phyloP scores from a whole-genome alignment of 2,113 vertebrate species.

The Mola mola region DNA sequence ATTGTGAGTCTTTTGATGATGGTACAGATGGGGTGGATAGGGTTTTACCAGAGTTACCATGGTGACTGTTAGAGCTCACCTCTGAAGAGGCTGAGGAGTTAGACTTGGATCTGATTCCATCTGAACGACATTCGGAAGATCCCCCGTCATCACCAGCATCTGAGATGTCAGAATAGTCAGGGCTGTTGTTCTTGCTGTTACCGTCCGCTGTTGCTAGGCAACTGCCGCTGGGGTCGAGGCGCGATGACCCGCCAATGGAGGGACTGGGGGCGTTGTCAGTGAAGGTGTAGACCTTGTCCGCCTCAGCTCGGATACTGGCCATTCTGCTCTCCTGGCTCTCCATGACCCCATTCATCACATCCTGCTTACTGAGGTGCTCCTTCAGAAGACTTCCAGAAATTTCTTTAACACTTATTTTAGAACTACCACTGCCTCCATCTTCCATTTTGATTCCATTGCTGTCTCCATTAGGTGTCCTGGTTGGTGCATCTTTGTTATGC shows the following conservation, averaged over 20 bases:
- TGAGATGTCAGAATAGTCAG: slow-evolving; percentile 97
- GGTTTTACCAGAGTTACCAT: slow-evolving; percentile 83
- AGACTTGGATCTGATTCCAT: slow-evolving; percentile 88
- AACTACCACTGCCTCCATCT: slow-evolving; percentile 69
- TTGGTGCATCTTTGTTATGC: slow-evolving; percentile 85
- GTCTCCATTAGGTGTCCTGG: slow-evolving; percentile 86
- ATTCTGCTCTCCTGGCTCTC: slow-evolving; percentile 97
- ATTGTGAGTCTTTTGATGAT: slow-evolving; percentile 88
- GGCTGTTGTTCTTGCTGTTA: slow-evolving; percentile 93
- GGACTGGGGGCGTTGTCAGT: slow-evolving; percentile 98
- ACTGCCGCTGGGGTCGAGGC: slow-evolving; percentile 84
- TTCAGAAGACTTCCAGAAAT: slow-evolving; percentile 93
- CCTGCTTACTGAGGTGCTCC: slow-evolving; percentile 94
- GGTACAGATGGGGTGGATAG: slow-evolving; percentile 82
- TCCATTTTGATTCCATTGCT: slow-evolving; percentile 87
- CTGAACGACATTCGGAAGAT: slow-evolving; percentile 90
- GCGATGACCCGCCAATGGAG: slow-evolving; percentile 92
- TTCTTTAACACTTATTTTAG: slow-evolving; percentile 88
- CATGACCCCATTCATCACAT: slow-evolving; percentile 87
- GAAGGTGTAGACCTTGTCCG: slow-evolving; percentile 98
- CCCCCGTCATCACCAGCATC: slow-evolving; percentile 94
- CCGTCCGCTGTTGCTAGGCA: slow-evolving; percentile 87
- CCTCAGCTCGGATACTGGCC: slow-evolving; percentile 98
- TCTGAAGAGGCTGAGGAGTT: slow-evolving; percentile 88
- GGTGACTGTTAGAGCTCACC: slow-evolving; percentile 84